These are phyloP conservation scores for Fragum whitleyi DNA, from an alignment of 2,888 invertebrate species.

Conservation along the genomic window DNA sequence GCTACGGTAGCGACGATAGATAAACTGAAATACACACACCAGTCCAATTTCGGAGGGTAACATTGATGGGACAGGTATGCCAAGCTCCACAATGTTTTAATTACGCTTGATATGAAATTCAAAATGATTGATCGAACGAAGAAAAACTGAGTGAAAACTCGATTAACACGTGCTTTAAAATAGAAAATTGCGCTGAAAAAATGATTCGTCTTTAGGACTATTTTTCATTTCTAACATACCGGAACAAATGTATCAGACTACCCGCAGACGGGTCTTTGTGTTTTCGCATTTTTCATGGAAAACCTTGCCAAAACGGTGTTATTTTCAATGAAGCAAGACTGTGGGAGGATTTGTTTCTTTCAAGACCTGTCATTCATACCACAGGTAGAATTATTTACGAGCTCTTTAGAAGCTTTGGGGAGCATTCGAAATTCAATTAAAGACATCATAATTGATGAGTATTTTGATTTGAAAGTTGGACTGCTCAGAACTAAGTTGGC, in stretches of 20 bases:
- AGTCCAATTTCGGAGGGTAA: no score
- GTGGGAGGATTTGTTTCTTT: neutral
- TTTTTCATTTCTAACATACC: neutral
- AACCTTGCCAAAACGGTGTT: neutral
- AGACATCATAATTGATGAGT: neutral
- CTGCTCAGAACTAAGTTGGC: no score
- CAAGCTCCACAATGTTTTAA: no score
- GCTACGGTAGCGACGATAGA: no score
- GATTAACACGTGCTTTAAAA: no score
- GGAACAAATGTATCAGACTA: neutral
- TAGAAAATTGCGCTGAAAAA: no score
- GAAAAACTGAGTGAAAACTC: no score
- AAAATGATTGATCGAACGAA: no score
- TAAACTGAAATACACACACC: no score
- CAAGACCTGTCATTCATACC: neutral
- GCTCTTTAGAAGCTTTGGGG: neutral
- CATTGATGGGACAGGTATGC: no score
- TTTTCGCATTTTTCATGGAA: slow-evolving; percentile 4
- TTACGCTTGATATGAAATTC: no score
- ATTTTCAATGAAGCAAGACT: neutral
- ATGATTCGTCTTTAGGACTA: neutral
- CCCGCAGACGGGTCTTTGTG: neutral
- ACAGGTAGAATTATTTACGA: neutral
- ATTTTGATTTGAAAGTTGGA: neutral
- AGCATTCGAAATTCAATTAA: neutral